phyloP scores from a whole-genome alignment of 2,888 invertebrate genomes.

The Drosophila flavopinicola region DNA sequence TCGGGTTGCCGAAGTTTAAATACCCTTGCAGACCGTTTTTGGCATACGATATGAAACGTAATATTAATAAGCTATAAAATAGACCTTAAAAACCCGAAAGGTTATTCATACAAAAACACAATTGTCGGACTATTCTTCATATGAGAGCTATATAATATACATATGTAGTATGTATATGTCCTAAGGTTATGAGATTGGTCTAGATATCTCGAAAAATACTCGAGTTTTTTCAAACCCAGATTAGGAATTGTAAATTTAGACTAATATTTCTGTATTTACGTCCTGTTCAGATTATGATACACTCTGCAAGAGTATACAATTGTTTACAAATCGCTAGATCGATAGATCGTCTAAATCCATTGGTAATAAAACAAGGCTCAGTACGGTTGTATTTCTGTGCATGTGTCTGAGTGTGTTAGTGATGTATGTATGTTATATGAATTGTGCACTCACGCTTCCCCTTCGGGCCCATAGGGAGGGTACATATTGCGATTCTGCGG shows the following conservation, averaged over 20 bases:
- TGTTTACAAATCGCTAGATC: not conserved
- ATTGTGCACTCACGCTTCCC: conserved; percentile 86
- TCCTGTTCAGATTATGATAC: not conserved
- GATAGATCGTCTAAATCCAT: not conserved
- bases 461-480: conserved; percentile 90
- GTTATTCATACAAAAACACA: no score
- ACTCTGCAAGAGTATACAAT: not conserved
- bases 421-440: conserved; percentile 34
- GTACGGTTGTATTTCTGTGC: conserved; percentile 40
- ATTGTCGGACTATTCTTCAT: no score
- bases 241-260: no score
- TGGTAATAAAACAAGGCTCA: conserved; percentile 20
- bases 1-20: not conserved
- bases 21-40: not conserved
- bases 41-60: no score
- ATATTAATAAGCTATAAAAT: no score
- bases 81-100: no score
- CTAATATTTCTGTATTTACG: no score
- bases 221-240: no score
- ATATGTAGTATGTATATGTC: no score
- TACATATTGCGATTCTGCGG: conserved; percentile 91
- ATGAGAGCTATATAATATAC: no score
- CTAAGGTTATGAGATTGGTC: no score
- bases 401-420: conserved; percentile 20
- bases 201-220: no score